Evolutionary conservation across 1,140 invertebrate species (phyloP).

Genomic region (Melitaea cinxia): DNA sequence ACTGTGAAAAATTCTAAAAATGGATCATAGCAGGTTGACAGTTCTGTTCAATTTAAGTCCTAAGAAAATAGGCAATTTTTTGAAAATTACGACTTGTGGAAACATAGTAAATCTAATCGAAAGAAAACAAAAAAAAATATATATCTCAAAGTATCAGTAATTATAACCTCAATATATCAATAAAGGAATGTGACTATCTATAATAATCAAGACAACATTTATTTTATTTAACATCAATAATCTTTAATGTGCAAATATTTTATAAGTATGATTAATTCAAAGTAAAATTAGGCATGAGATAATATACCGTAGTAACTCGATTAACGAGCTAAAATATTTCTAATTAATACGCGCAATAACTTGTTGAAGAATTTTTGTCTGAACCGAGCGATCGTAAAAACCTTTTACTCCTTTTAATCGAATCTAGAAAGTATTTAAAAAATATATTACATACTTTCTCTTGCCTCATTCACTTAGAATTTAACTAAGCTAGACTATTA

Average conservation of each 20-base stretch:
- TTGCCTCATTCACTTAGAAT: not conserved
- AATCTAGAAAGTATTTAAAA: not conserved
- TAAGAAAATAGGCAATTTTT: no score
- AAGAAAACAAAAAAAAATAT: no score
- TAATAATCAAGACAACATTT: not conserved
- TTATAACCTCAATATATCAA: no score
- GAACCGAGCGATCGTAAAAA: not conserved
- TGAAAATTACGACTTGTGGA: no score
- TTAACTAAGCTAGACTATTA: slow-evolving; percentile 5
- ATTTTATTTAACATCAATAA: slow-evolving; percentile 5
- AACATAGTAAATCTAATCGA: no score
- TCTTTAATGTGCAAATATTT: slow-evolving; percentile 13
- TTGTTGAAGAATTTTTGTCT: not conserved
- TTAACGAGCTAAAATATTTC: slow-evolving; percentile 8
- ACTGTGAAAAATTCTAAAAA: no score
- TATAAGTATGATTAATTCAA: slow-evolving; percentile 16
- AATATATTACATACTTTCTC: no score
- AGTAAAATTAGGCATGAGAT: not conserved
- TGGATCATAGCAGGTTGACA: no score
- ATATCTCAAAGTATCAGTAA: no score
- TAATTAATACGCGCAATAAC: slow-evolving; percentile 12
- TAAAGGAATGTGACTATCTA: no score
- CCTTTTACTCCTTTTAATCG: not conserved
- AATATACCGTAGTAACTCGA: slow-evolving; percentile 18
- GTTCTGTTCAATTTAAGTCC: no score